Conservation (phyloP, 2,888 invertebrate genomes). For the Barypeithes pellucidus region DNA sequence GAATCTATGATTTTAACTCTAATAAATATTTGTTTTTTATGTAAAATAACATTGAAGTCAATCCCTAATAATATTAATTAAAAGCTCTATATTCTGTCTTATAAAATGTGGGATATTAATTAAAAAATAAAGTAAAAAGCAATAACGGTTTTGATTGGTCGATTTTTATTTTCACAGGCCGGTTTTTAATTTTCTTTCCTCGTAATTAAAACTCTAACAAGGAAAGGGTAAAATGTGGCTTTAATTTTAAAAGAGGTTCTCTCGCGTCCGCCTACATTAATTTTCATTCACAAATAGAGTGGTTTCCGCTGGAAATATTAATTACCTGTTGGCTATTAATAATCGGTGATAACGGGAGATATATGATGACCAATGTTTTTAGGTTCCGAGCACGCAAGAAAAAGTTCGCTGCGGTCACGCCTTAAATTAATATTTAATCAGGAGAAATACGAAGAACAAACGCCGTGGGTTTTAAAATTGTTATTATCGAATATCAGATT, state of each 20-base stretch:
- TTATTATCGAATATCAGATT: too few species aligned
- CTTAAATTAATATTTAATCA: too few species aligned
- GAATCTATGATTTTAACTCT: too few species aligned
- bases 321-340: conserved; percentile 15
- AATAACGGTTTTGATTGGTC: too few species aligned
- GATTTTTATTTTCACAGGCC: background rate
- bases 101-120: too few species aligned
- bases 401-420: conserved; percentile 3
- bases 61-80: too few species aligned
- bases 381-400: conserved; percentile 26
- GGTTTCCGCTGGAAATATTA: conserved; percentile 1
- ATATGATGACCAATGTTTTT: conserved; percentile 32
- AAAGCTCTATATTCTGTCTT: too few species aligned
- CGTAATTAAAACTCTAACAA: background rate
- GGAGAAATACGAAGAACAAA: too few species aligned
- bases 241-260: background rate
- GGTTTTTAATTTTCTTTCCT: background rate
- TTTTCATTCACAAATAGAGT: background rate
- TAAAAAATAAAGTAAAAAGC: background rate
- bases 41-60: too few species aligned
- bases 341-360: conserved; percentile 20
- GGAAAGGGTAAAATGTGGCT: background rate
- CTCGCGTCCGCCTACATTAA: background rate
- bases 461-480: too few species aligned
- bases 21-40: too few species aligned